These are phyloP conservation scores for Peribatodes rhomboidaria DNA, from an alignment of 2,888 invertebrate genomes.

Conservation along the genomic window DNA sequence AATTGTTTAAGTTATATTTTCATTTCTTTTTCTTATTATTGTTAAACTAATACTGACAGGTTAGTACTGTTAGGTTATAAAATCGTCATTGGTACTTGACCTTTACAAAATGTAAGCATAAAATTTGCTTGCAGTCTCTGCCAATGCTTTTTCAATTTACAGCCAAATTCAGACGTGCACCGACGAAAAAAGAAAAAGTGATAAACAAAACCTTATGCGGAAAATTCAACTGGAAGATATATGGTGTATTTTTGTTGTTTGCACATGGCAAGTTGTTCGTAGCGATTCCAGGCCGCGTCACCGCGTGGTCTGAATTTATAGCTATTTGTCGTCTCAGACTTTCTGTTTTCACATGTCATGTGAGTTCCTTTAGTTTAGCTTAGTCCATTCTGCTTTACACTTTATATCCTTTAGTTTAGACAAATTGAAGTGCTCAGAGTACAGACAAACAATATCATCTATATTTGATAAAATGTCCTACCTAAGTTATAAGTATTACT, in stretches of 20 bases:
- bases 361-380: constrained; percentile 53
- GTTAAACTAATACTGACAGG: not conserved
- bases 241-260: constrained; percentile 80
- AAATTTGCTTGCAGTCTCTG: constrained; percentile 26
- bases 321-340: constrained; percentile 76
- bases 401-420: not conserved
- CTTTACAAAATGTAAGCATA: constrained; percentile 4
- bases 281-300: constrained; percentile 78
- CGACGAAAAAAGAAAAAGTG: constrained; percentile 51
- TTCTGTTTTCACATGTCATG: constrained; percentile 78
- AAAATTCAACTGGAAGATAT: constrained; percentile 75
- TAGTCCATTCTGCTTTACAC: not conserved
- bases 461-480: too few species aligned
- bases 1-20: not conserved
- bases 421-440: not conserved
- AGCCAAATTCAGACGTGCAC: constrained; percentile 42
- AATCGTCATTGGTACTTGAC: not conserved
- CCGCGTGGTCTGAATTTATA: constrained; percentile 79
- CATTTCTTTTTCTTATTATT: not conserved
- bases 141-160: constrained; percentile 33
- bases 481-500: too few species aligned
- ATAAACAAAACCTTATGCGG: constrained; percentile 60
- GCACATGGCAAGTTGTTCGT: constrained; percentile 67
- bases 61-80: not conserved
- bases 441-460: too few species aligned